Base-by-base conservation (phyloP, 2,113 vertebrate genomes). In the Syngnathoides biaculeatus region DNA sequence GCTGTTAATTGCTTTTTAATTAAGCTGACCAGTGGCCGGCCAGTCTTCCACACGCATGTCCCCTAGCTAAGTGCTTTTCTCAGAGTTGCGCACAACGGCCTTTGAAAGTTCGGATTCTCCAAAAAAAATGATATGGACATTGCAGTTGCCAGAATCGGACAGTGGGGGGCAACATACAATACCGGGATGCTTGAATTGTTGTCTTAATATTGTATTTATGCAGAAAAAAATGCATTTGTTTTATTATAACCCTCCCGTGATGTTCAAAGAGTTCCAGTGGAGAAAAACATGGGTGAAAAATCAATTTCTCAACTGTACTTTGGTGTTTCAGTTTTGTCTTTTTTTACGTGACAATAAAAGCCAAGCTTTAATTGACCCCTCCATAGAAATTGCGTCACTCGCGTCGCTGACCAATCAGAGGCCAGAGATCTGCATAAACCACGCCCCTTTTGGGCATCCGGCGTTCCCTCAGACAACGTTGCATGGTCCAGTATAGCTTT, bases 111-210 rank as follows among this genome's bases (percentile, higher is more conserved):
- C 47, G 57, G 71, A 64, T 24, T 61, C 66, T 69, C 64, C 68
- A 22, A 1, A n/a, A 52, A 52, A 52, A 52, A 9, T 22, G 63
- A 64, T 47, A 3, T 48, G 60, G 50, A 26, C 50, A 24, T 27
- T 57, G 59, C 55, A 42, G 59, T 27, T 20, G 20, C 5, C 48
- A 8, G 12, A 38, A 68, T 20, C n/a, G 8, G 13, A 73, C 81
- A 45, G 79, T 74, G 76, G 80, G 2, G 71, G 79, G 71, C 63
- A 6, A 58, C 39, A 26, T 27, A 8, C 8, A 56, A 12, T 56
- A 56, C 2, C 13, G 13, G 24, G 53, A 56, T 27, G 53, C 13
- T 13, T 56, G 24, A 27, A 27, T 27, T 24, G 13, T 15, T 1
- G 27, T 15, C 27, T 14, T 56, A 27, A 15, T 17, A 56, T 11